These are phyloP conservation scores for Antitype chi DNA, from an alignment of 2,888 invertebrate species.

Conservation along the genomic window DNA sequence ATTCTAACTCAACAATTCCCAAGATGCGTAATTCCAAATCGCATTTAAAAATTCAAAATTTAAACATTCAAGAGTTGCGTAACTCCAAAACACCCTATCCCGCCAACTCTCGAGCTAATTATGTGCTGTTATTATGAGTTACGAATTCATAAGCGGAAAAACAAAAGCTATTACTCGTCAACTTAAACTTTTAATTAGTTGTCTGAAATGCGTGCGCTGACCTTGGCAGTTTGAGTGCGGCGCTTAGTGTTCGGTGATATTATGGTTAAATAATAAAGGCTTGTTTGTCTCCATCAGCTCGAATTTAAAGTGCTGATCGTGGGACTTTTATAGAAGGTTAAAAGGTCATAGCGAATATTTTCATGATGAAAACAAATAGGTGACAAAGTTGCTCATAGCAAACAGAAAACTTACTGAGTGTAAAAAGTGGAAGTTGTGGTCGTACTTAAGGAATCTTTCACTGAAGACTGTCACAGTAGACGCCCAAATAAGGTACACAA, in stretches of 20 bases:
- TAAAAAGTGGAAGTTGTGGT: background rate
- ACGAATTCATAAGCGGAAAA: slow-evolving; percentile 78
- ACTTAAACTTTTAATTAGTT: slow-evolving; percentile 80
- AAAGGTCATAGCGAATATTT: background rate
- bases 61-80: slow-evolving; percentile 50
- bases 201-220: slow-evolving; percentile 60
- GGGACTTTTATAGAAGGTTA: background rate
- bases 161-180: slow-evolving; percentile 77
- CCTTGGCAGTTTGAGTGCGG: slow-evolving; percentile 49
- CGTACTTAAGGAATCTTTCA: background rate
- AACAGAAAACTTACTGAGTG: background rate
- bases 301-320: background rate
- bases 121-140: slow-evolving; percentile 71
- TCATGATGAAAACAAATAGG: background rate
- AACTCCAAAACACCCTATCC: slow-evolving; percentile 52
- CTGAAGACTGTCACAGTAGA: background rate
- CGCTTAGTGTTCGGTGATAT: slow-evolving; percentile 30
- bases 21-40: slow-evolving; percentile 34
- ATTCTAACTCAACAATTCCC: slow-evolving; percentile 34
- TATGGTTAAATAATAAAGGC: slow-evolving; percentile 28
- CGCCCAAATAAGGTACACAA: background rate
- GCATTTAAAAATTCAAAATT: slow-evolving; percentile 51
- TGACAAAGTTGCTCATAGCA: background rate
- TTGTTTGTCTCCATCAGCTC: slow-evolving; percentile 17
- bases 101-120: slow-evolving; percentile 64